Evolutionary conservation across 2,888 invertebrate genomes (phyloP).

Genomic region (Eupithecia vulgata): DNA sequence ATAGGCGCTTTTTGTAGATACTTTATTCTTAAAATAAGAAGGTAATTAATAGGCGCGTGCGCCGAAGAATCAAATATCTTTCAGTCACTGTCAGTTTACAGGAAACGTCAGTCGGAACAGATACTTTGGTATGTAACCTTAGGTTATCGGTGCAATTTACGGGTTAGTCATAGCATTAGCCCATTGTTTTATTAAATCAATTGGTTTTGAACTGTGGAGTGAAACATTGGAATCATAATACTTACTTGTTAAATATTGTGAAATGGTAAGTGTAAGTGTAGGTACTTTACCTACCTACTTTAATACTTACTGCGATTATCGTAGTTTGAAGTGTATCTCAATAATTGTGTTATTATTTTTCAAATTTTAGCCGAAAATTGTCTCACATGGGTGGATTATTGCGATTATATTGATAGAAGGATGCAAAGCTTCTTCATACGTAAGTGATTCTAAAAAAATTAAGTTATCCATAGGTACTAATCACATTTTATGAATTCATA

Average conservation of each 20-base stretch:
- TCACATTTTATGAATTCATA: too few species aligned
- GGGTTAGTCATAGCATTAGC: not conserved
- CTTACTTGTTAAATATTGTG: not conserved
- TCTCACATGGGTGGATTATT: not conserved
- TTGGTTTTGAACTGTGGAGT: not conserved
- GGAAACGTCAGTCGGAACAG: too few species aligned
- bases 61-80: not conserved
- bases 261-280: not conserved
- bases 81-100: too few species aligned
- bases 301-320: not conserved
- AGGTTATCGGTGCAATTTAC: not conserved
- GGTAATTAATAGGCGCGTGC: not conserved
- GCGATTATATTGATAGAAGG: not conserved
- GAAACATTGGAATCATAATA: not conserved
- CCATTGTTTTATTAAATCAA: not conserved
- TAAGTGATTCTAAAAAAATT: not conserved
- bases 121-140: not conserved
- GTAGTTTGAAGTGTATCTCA: not conserved
- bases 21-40: not conserved
- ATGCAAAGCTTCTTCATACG: not conserved
- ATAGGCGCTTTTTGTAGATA: not conserved
- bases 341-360: not conserved
- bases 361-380: not conserved
- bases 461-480: too few species aligned
- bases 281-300: not conserved